Evolutionary conservation across 2,113 vertebrate genomes (phyloP), one percentile per base, ranked within the genome.

Genomic region (Mesembrinibis cayennensis): DNA sequence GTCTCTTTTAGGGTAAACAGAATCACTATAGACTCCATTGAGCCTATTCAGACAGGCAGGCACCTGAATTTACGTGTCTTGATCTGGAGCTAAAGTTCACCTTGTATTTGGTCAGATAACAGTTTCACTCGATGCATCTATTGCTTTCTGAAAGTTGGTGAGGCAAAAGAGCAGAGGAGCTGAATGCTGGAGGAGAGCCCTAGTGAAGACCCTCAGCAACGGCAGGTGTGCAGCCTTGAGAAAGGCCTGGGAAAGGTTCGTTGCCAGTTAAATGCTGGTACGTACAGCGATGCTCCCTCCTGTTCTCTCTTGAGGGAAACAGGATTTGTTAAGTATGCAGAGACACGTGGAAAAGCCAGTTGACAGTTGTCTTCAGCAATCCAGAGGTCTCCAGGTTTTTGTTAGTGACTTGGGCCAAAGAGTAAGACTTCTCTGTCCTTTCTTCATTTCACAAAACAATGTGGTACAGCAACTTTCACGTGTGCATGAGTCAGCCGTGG

Each of bases 401-500:
- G 13, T 52, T 19, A 65, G 26, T 22, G 38, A 7, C 32, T 19
- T 63, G 18, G 29, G 61, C 56, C 15, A 27, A 58, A 86, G 34
- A 61, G 21, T n/a, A 29, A 42, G 25, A 16, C 22, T 63, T 61
- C 32, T 2, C 10, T 58, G 3, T 61, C n/a, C 58, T 85, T 93
- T 63, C 26, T 34, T 67, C 11, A 13, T 56, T 72, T 76, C 45
- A 59, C 25, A 38, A 38, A 90, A 9, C 34, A 17, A 9, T 1
- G 13, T 36, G 25, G 7, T 32, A 10, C 2, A 44, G 73, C n/a
- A 85, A 14, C 61, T 72, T 44, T 9, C 25, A 45, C 0, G 0
- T 34, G 30, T 13, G 15, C 11, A 2, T 63, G 76, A 76, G 47
- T 52, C 86, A 93, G 32, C 40, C 2, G 0, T 7, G 61, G 86